Evolutionary conservation across 2,888 invertebrate genomes (phyloP), one percentile per base, ranked within the genome.

Genomic region (Drosophila mettleri): DNA sequence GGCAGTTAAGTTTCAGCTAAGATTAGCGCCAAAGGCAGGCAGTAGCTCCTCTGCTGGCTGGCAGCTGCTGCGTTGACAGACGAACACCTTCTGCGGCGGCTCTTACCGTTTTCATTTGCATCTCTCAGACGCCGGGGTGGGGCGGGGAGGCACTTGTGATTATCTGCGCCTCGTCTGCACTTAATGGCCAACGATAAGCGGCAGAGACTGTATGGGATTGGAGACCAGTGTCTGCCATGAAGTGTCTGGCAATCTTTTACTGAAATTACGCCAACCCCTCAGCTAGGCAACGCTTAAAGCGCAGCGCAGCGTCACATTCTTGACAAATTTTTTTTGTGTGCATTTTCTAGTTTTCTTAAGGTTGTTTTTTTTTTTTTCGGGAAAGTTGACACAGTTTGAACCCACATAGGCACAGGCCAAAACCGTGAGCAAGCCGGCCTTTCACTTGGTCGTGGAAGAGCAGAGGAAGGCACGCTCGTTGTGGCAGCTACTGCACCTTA

Each of bases 331-430:
- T 31, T 38, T 34, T 18, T 38, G n/a, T 14, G 31, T 46, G 7
- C 7, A n/a, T 46, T 52, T 41, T 29, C n/a, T 34, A 39, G 18
- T 49, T 31, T 20, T 34, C 48, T 22, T 51, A 48, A 33, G 16
- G 27, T 33, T 43, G 27, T 33, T 43, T 24, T 43, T 64, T 66
- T 64, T 22, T 8, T 5, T 18, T 18, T 2, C 48, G 86, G 78
- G 85, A 88, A 84, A 86, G 85, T 88, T 85, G 85, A 86, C 85
- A 85, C 76, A 88, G 69, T 88, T 84, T 86, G 74, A 71, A 74
- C 83, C 57, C 70, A 43, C 49, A 48, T 58, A 46, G 58, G 39
- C 52, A 49, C 38, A 55, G 82, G 75, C 79, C 57, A 79, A 88
- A 86, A 79, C 86, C 88, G 86, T 83, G 88, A 82, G 88, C 69